Conservation (phyloP, 1,140 invertebrate genomes). For the Zaprionus davidi region DNA sequence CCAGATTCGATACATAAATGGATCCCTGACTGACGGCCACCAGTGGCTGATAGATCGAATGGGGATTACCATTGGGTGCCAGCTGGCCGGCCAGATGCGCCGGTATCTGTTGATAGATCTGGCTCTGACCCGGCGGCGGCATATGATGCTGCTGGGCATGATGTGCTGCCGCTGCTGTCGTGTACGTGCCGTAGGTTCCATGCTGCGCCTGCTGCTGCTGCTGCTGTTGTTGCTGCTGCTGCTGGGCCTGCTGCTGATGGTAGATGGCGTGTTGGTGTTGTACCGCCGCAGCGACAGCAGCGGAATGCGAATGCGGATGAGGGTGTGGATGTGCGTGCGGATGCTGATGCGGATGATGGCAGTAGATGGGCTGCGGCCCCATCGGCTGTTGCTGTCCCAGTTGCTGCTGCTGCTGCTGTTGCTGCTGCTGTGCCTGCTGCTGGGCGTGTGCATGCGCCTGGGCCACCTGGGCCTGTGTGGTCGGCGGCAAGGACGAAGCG, state of each 20-base stretch:
- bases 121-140: constrained; percentile 69
- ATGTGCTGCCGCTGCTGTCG: constrained; percentile 71
- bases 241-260: constrained; percentile 74
- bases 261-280: constrained; percentile 82
- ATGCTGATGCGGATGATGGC: constrained; percentile 81
- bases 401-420: constrained; percentile 72
- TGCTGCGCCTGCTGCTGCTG: constrained; percentile 51
- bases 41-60: constrained; percentile 82
- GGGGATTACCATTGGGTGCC: constrained; percentile 75
- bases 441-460: constrained; percentile 51
- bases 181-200: constrained; percentile 68
- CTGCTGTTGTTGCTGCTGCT: constrained; percentile 51
- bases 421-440: constrained; percentile 55
- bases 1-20: constrained; percentile 80
- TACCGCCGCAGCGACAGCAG: constrained; percentile 77
- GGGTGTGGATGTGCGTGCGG: constrained; percentile 81
- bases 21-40: constrained; percentile 80
- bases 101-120: constrained; percentile 83
- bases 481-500: constrained; percentile 63
- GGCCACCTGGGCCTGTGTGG: constrained; percentile 65
- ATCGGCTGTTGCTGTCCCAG: constrained; percentile 67
- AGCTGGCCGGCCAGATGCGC: constrained; percentile 70
- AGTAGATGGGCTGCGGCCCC: constrained; percentile 83
- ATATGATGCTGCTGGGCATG: constrained; percentile 76
- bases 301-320: constrained; percentile 80